Percentiles rank a stretch among this genome's conserved stretches.
Conservation (phyloP, 2,888 invertebrate genomes). For the Drosophila pseudotalamancana region DNA sequence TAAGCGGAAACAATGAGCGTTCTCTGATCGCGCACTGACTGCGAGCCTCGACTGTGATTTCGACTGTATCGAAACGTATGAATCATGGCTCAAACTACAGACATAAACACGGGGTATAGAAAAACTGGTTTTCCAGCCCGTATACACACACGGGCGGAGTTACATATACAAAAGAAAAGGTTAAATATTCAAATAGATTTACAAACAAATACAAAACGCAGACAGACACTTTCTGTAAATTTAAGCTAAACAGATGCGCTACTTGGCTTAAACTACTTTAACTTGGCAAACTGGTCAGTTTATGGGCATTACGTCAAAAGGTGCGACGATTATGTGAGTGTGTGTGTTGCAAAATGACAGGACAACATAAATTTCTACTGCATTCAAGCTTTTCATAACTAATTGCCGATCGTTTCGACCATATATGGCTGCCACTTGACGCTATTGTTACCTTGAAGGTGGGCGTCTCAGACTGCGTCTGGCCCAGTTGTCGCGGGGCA, state of each 20-base stretch:
- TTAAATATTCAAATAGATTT: conserved; percentile 70
- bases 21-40: conserved; percentile 46
- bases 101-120: conserved; percentile 47
- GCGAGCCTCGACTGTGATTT: conserved; percentile 34
- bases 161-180: conserved; percentile 59
- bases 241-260: conserved; percentile 32
- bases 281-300: conserved; percentile 41
- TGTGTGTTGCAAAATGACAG: conserved; percentile 30
- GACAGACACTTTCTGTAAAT: conserved; percentile 18
- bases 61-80: conserved; percentile 58
- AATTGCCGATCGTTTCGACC: conserved; percentile 35
- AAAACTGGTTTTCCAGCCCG: conserved; percentile 63
- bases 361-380: conserved; percentile 35
- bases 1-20: conserved; percentile 62
- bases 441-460: conserved; percentile 88
- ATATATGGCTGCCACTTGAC: conserved; percentile 28
- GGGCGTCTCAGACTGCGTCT: conserved; percentile 92
- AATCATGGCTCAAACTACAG: conserved; percentile 63
- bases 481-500: conserved; percentile 93
- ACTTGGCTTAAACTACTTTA: conserved; percentile 20
- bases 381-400: conserved; percentile 46
- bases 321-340: conserved; percentile 30
- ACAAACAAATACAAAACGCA: conserved; percentile 23
- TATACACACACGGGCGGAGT: conserved; percentile 26
- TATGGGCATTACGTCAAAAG: conserved; percentile 61